Conservation (phyloP, 2,888 invertebrate species). For the Muschampia plurimacula region DNA sequence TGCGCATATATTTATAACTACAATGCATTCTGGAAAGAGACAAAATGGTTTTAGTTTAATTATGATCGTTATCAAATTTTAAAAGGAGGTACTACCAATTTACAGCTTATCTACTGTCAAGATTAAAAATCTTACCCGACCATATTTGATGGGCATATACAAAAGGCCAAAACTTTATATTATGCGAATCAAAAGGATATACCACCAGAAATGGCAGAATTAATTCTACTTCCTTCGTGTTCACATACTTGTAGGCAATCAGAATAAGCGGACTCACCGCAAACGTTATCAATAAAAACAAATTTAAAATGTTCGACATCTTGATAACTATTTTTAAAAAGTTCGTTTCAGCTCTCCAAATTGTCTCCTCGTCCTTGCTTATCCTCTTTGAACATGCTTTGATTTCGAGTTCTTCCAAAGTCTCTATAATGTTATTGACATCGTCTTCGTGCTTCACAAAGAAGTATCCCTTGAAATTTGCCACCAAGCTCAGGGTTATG, state of each 20-base stretch:
- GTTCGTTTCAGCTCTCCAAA: constrained; percentile 48
- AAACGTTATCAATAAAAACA: constrained; percentile 52
- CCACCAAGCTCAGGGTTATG: constrained; percentile 49
- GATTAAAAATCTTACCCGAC: constrained; percentile 54
- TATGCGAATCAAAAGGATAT: constrained; percentile 67
- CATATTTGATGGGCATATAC: constrained; percentile 64
- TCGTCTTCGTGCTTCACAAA: constrained; percentile 49
- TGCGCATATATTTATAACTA: constrained; percentile 49
- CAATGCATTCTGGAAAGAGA: constrained; percentile 53
- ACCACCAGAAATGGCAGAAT: constrained; percentile 59
- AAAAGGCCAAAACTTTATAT: constrained; percentile 61
- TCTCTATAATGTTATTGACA: constrained; percentile 50
- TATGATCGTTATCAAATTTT: too few relatives aligned
- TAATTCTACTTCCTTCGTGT: constrained; percentile 54
- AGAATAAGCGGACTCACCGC: constrained; percentile 55
- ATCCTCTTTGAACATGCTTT: constrained; percentile 37
- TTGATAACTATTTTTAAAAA: constrained; percentile 58
- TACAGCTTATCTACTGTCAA: neutral
- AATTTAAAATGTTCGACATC: constrained; percentile 53
- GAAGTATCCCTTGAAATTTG: constrained; percentile 50
- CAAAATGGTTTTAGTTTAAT: neutral
- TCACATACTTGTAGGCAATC: constrained; percentile 56
- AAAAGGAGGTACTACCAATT: neutral
- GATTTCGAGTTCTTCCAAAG: constrained; percentile 52
- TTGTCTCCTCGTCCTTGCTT: constrained; percentile 42